Evolutionary conservation across 1,140 invertebrate species (phyloP).

Genomic region (Zophobas morio): DNA sequence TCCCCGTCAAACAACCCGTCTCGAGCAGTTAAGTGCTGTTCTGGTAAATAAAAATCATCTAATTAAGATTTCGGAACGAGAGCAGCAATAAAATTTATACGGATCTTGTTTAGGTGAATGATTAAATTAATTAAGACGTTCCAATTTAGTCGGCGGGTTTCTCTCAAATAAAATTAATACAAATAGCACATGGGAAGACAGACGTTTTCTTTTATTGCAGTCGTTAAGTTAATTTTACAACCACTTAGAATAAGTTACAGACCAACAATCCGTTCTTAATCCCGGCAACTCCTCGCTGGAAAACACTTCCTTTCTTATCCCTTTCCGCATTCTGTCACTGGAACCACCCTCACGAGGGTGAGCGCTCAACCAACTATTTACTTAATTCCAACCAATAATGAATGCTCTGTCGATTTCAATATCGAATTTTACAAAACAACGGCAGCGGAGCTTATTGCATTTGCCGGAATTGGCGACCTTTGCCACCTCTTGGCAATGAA

Average conservation of each 20-base stretch:
- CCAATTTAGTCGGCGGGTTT: constrained; percentile 45
- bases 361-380: constrained; percentile 47
- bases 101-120: constrained; percentile 45
- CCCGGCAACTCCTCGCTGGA: constrained; percentile 43
- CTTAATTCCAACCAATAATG: constrained; percentile 45
- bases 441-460: constrained; percentile 21
- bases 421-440: constrained; percentile 37
- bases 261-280: constrained; percentile 59
- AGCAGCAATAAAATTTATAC: constrained; percentile 41
- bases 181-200: constrained; percentile 44
- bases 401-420: constrained; percentile 36
- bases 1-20: too few species aligned
- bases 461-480: neutral
- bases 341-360: constrained; percentile 14
- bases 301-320: constrained; percentile 53
- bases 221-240: constrained; percentile 62
- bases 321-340: constrained; percentile 43
- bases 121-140: constrained; percentile 45
- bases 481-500: neutral
- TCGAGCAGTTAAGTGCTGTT: neutral
- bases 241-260: constrained; percentile 57
- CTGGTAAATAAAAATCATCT: constrained; percentile 5
- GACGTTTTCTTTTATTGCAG: constrained; percentile 59
- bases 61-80: constrained; percentile 33
- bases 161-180: constrained; percentile 52